Conservation (phyloP, 2,113 vertebrate species). For the Junco hyemalis region DNA sequence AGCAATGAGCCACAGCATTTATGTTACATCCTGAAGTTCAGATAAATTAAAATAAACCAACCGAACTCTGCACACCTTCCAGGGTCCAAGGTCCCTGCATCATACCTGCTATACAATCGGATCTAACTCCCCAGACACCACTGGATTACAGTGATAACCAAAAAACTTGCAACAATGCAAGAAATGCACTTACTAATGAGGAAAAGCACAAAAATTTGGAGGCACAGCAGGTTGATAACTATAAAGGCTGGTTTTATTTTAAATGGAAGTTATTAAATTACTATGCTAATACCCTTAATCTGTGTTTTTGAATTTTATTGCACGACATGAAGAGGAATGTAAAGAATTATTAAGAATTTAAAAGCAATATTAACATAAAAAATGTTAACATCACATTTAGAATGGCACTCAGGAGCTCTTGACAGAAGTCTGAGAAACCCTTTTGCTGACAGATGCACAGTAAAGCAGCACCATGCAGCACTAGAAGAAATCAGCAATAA, state of each 20-base stretch:
- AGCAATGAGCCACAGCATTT: background rate
- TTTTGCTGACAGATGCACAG: background rate
- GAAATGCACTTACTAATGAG: background rate
- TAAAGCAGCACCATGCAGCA: background rate
- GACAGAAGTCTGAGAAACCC: background rate
- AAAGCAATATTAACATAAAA: background rate
- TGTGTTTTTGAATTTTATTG: background rate
- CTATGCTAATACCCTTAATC: background rate
- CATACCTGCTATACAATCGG: background rate
- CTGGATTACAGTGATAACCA: background rate
- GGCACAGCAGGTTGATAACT: constrained; percentile 38
- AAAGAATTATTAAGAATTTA: background rate
- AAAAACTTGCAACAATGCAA: background rate
- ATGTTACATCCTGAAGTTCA: background rate
- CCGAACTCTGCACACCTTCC: background rate
- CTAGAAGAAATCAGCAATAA: background rate
- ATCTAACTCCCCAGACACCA: background rate
- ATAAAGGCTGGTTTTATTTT: constrained; percentile 34
- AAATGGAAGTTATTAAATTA: constrained; percentile 27
- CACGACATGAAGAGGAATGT: background rate
- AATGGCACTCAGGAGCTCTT: background rate
- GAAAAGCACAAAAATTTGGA: constrained; percentile 5
- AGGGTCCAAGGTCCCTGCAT: background rate
- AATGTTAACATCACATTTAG: background rate
- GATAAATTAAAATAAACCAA: background rate